Evolutionary conservation across 2,888 invertebrate species (phyloP), one percentile per base, ranked within the genome.

Genomic region (Oscheius sp.): DNA sequence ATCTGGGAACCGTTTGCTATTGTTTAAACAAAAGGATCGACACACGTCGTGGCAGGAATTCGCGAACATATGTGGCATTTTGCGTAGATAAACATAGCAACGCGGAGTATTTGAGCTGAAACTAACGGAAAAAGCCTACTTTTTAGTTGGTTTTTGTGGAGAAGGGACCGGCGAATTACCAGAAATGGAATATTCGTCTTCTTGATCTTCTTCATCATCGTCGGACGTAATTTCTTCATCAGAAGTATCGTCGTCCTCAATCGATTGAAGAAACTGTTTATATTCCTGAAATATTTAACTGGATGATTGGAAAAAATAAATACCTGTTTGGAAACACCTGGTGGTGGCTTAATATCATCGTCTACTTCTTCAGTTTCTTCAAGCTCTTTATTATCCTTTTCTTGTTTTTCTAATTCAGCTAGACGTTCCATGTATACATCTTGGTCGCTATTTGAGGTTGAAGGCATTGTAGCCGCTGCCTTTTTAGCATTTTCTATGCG

Each of bases 241-340:
- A 12, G 39, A 39, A 3, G 39, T 46, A 15, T 67, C 68, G 4
- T 68, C 68, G 17, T 68, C 61, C n/a, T n/a, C 5, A 68, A 34
- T 15, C 68, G 45, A 37, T 34, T 48, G 2, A 68, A 23, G 4
- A n/a, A 68, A 23, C 15, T 37, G 46, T 15, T 39, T 42, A 31
- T 50, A 68, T 25, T 68, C 68, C 68, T 68, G 29, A 34, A 46
- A 23, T 17, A 42, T 52, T 23, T n/a, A n/a, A n/a, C n/a, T n/a
- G n/a, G n/a, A n/a, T n/a, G n/a, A n/a, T n/a, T n/a, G n/a, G n/a
- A n/a, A n/a, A n/a, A n/a, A 20, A 29, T 10, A 5, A 8, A 10
- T 61, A 68, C 68, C 27, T 68, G 17, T 39, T 58, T 29, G 12
- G 50, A 50, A 25, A 68, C 52, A 6, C 68, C 68, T 1, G 68